phyloP scores from a whole-genome alignment of 2,797 vertebrate genomes.

The Orientallactaga sibirica region DNA sequence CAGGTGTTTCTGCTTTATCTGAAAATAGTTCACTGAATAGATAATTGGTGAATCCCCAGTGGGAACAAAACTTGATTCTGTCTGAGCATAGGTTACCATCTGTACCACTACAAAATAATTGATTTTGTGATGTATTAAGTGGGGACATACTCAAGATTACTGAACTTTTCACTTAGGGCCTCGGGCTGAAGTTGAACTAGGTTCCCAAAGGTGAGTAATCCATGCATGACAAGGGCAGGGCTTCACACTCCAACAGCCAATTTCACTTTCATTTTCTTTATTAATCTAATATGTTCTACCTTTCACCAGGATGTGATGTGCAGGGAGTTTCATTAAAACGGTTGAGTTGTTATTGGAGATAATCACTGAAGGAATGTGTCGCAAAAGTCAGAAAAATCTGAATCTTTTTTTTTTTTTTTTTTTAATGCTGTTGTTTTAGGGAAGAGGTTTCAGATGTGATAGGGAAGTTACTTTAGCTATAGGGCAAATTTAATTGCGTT shows the following conservation, averaged over 20 bases:
- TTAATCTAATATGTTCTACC: slow-evolving; percentile 87
- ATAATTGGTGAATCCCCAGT: slow-evolving; percentile 89
- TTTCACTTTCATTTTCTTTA: slow-evolving; percentile 89
- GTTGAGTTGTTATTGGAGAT: slow-evolving; percentile 89
- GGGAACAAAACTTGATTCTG: slow-evolving; percentile 87
- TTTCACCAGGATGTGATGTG: slow-evolving; percentile 87
- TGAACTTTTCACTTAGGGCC: slow-evolving; percentile 90
- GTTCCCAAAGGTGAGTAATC: slow-evolving; percentile 88
- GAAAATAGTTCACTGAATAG: slow-evolving; percentile 88
- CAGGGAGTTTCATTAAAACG: slow-evolving; percentile 88
- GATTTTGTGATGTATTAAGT: slow-evolving; percentile 90
- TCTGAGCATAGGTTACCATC: slow-evolving; percentile 89
- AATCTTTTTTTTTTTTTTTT: slow-evolving; percentile 45
- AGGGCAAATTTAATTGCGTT: slow-evolving; percentile 92
- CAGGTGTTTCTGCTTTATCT: slow-evolving; percentile 86
- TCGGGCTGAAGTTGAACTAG: slow-evolving; percentile 88
- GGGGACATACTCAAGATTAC: slow-evolving; percentile 84
- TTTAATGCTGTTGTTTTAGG: slow-evolving; percentile 89
- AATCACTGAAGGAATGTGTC: slow-evolving; percentile 88
- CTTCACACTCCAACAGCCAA: slow-evolving; percentile 85
- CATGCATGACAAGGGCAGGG: slow-evolving; percentile 82
- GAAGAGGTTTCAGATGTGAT: slow-evolving; percentile 89
- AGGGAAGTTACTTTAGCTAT: slow-evolving; percentile 91
- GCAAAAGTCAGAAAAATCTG: slow-evolving; percentile 84
- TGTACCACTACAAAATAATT: slow-evolving; percentile 89